Evolutionary conservation across 2,797 vertebrate species (phyloP), one percentile per base, ranked within the genome.

Genomic region (Gymnoscopelus microlampas): DNA sequence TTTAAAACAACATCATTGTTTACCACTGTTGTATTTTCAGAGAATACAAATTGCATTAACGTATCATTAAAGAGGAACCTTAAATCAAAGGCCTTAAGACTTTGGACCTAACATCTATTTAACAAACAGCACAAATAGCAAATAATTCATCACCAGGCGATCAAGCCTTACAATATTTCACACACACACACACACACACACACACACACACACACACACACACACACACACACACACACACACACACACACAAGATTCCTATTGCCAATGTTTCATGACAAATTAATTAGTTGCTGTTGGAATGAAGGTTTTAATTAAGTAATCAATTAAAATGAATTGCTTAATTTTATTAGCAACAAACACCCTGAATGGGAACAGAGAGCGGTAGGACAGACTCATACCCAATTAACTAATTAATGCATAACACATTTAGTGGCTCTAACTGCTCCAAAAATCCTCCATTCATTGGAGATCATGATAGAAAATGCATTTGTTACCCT

Each of bases 391-490:
- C 82, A 49, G 93, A 96, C 95, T 96, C 95, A 95, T 97, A 91
- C 95, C 95, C 95, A 95, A 93, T 92, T 95, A 94, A 94, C 96
- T 98, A 96, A 99, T 98, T 96, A 97, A 97, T 96, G 94, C 78
- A 94, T 96, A 90, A 92, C 86, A 93, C 92, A 95, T 95, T 95
- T 96, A 92, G 93, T 94, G 95, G 95, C 98, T 98, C 39, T 96
- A 98, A 97, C 95, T 96, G 96, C 95, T 94, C 95, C 94, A 95
- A 95, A 96, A 93, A 96, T 92, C 92, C 92, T 91, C 91, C 90
- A 94, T 93, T 95, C 94, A 91, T 35, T 26, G 65, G 83, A 94
- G 87, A 91, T 87, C 89, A 86, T 77, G 77, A 91, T 88, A 93
- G 65, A 81, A 92, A 93, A 93, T 86, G 97, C 95, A 97, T 97